Percentiles rank a stretch among this genome's conserved stretches.
These are phyloP conservation scores for Arnoldichthys spilopterus DNA, from an alignment of 2,797 vertebrate species.

Conservation along the genomic window DNA sequence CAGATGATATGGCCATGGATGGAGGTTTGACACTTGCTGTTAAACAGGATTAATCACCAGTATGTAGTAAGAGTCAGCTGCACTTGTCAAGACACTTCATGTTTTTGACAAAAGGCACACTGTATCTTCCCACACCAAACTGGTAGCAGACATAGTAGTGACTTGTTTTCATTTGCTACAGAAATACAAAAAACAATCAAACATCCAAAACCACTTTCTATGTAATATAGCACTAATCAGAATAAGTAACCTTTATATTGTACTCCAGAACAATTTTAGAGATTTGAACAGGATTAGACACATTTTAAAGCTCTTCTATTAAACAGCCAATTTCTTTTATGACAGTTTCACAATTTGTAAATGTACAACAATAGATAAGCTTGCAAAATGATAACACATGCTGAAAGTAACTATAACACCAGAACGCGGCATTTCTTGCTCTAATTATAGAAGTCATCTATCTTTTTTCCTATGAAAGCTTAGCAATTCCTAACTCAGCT, in stretches of 20 bases:
- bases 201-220: not conserved
- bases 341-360: not conserved
- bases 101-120: not conserved
- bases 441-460: slow-evolving; percentile 24
- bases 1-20: not conserved
- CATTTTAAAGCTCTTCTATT: not conserved
- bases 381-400: not conserved
- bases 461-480: not conserved
- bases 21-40: not conserved
- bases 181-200: not conserved
- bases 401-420: not conserved
- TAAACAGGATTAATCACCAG: not conserved
- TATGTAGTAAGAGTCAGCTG: not conserved
- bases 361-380: not conserved
- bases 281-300: not conserved
- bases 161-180: not conserved
- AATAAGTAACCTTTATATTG: not conserved
- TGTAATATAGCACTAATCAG: not conserved
- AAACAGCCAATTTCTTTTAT: not conserved
- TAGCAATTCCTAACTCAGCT: slow-evolving; percentile 18
- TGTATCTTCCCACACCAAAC: not conserved
- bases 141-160: not conserved
- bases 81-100: not conserved
- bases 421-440: not conserved
- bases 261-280: not conserved